Evolutionary conservation across 2,797 vertebrate species (phyloP), one percentile per base, ranked within the genome.

Genomic region (Muraenolepis orangiensis): DNA sequence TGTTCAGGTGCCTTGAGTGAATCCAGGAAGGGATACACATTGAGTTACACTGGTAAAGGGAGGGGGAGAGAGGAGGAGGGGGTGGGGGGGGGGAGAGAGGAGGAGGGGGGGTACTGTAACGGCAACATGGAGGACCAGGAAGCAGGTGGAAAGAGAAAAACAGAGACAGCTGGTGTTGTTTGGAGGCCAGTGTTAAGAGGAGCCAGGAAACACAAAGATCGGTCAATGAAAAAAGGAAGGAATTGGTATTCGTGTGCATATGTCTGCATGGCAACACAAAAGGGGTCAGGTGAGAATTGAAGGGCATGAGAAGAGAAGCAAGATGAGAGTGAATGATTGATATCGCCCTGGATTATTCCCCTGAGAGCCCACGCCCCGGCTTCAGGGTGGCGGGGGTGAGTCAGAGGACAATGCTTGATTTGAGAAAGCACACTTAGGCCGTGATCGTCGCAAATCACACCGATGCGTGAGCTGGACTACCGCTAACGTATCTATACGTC

Each of bases 1-100:
- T 85, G 80, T 75, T 71, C 28, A 29, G 82, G 76, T n/a, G 85
- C 83, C 82, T 75, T 69, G 74, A 87, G 83, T 74, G 71, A 81
- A 76, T 80, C 82, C 40, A 66, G 40, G 81, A 75, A 76, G 51
- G 73, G 46, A 70, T 75, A 84, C 78, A 81, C n/a, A 20, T 29
- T 69, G 73, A 78, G 81, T 80, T 82, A 76, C 75, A 75, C 69
- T 70, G 23, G 64, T 79, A n/a, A n/a, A n/a, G n/a, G n/a, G n/a
- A n/a, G n/a, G 71, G 66, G 29, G 80, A 72, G 7, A 67, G n/a
- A 66, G 36, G 32, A 76, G 14, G 32, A 75, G 77, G 42, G n/a
- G 79, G 70, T 34, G n/a, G 13, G 16, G 40, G 29, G 16, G 73
- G 38, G 29, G 61, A 69, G 38, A 76, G 68, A 81, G 69, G 29